Base-by-base conservation (phyloP, 1,140 invertebrate genomes). In the Cydia splendana region DNA sequence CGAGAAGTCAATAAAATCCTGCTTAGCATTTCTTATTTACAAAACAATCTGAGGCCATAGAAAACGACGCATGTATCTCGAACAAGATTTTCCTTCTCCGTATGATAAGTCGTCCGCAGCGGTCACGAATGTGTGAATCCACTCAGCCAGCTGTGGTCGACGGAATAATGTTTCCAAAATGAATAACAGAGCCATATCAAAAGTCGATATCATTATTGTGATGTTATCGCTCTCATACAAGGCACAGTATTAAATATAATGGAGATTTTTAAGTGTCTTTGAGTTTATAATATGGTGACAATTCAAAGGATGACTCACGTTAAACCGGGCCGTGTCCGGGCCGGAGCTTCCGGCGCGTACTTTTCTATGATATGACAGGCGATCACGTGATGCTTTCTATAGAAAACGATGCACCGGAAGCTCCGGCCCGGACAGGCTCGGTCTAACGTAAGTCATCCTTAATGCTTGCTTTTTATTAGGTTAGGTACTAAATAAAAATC, bases 1-100 rank as follows among this genome's bases (percentile, higher is more conserved):
- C 69, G 76, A 75, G 76, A 80, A 81, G 78, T 82, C 80, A 84
- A 81, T 82, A 81, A 82, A 84, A 84, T 76, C 78, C 34, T 75
- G 76, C 76, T 81, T 81, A 77, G 78, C 78, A 81, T 82, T 80
- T 74, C 53, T 77, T 80, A 79, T 81, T 78, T 78, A 77, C 62
- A 79, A 71, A 82, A 79, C 73, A 75, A 82, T 65, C 73, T 74
- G 18, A 74, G 57, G 69, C 76, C 51, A 73, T 75, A 81, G 76
- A 78, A 79, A 78, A 76, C 28, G 67, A 48, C 74, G 76, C 71
- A 78, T 78, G 76, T 45, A 71, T 45, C 62, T 78, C 62, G 42
- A 78, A 73, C 15, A 57, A 42, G 38, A 38, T 71, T 71, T 71
- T 71, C 34, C 67, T 69, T 71, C 67, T 71, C 67, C 15, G 38